Evolutionary conservation across 2,888 invertebrate species (phyloP), one percentile per base, ranked within the genome.

Genomic region (Sarcophaga rosellei): DNA sequence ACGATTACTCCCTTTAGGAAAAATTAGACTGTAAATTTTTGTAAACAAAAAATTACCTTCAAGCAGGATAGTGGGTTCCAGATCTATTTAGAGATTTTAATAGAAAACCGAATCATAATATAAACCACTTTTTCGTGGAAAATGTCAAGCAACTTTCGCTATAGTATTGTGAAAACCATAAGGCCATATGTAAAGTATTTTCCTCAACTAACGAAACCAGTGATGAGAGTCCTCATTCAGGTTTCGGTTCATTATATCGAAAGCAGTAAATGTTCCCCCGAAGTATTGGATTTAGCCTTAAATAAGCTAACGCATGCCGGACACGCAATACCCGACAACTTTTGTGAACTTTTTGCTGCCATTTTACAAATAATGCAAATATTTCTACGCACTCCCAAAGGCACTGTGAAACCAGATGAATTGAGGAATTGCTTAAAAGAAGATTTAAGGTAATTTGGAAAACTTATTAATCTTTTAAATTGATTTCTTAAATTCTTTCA

Each of bases 271-370:
- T 93, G 92, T 63, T 92, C 93, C 1, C 90, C 93, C 0, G 93
- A 93, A 81, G 92, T 93, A 0, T 88, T 93, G 53, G 93, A 93
- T 65, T 89, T 93, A 68, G 93, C 93, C 20, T 87, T 93, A 25
- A 93, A 91, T 69, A 93, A 93, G 88, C 87, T 93, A 6, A 91
- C 92, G 81, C 92, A 93, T 88, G 91, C 92, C n/a, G 92, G 92
- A 0, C 91, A 92, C 80, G 91, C 92, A 85, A 92, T 93, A 61
- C 94, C 93, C 17, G 92, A 92, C 72, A 92, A 94, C 85, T 92
- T 94, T 84, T 94, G 94, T 82, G 94, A 94, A 89, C 91, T 94
- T 77, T 94, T 94, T 89, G 93, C 94, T 4, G 94, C 94, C 23
- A 91, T 94, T 62, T 90, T 94, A 69, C 92, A 92, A 81, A 94